These are phyloP conservation scores for Bombus cullumanus DNA, from an alignment of 1,140 invertebrate species.

Conservation along the genomic window DNA sequence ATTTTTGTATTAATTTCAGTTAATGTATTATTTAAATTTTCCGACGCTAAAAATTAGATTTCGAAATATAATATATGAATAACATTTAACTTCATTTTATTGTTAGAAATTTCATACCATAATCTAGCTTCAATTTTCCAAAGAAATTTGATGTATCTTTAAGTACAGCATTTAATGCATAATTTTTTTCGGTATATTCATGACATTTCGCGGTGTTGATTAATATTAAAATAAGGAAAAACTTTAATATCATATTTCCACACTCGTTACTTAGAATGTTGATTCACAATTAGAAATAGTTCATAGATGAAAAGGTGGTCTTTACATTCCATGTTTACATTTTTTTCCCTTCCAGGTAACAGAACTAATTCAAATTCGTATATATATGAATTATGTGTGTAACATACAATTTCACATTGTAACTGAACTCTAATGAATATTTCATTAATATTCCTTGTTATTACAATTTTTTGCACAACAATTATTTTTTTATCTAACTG, in stretches of 20 bases:
- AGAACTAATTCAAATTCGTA: slow-evolving; percentile 10
- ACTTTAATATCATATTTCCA: slow-evolving; percentile 26
- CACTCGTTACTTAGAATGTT: neutral
- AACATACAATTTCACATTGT: neutral
- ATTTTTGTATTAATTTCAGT: slow-evolving; percentile 49
- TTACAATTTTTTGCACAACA: neutral
- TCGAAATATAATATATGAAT: neutral
- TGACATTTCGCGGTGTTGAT: slow-evolving; percentile 35
- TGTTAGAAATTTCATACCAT: slow-evolving; percentile 52
- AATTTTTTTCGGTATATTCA: neutral
- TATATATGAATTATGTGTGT: neutral
- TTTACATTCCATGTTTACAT: slow-evolving; percentile 56
- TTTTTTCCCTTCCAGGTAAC: slow-evolving; percentile 35
- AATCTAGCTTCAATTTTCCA: slow-evolving; percentile 51
- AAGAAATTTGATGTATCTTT: slow-evolving; percentile 52
- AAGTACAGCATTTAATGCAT: slow-evolving; percentile 37
- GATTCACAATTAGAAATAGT: neutral
- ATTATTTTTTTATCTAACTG: slow-evolving; percentile 86
- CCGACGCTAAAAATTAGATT: slow-evolving; percentile 34
- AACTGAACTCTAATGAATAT: neutral
- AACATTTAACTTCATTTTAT: neutral
- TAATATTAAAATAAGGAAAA: slow-evolving; percentile 44
- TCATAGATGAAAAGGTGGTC: neutral
- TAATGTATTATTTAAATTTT: slow-evolving; percentile 39
- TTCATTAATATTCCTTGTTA: slow-evolving; percentile 8